A percentile compares a stretch with the other conserved stretches of the same genome.
Conservation (phyloP, 2,888 invertebrate genomes). For the Philereme vetulata region DNA sequence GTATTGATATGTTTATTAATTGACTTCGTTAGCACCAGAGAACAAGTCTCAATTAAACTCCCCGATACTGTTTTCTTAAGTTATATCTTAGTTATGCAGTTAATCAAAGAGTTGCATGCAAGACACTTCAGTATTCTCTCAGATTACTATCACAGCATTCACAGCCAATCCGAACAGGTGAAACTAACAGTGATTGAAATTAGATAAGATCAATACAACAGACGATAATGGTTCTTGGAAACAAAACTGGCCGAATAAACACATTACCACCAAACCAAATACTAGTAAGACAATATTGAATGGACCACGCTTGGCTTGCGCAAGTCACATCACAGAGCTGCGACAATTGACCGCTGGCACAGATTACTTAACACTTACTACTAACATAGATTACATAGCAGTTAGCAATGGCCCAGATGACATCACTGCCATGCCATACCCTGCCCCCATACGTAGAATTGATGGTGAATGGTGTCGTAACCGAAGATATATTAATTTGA, state of each 20-base stretch:
- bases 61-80: no score
- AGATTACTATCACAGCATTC: no score
- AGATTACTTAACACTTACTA: conserved; percentile 16
- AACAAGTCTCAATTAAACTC: no score
- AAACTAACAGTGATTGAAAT: conserved; percentile 2
- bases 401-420: conserved; percentile 37
- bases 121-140: no score
- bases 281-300: conserved; percentile 20
- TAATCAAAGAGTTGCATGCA: no score
- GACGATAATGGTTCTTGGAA: conserved; percentile 13
- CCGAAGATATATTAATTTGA: conserved; percentile 35
- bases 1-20: no score
- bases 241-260: conserved; percentile 17
- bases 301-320: conserved; percentile 26
- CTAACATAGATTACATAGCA: conserved; percentile 9
- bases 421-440: conserved; percentile 42
- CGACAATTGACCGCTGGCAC: conserved; percentile 33
- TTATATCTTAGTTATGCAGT: no score
- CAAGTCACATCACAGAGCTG: conserved; percentile 24
- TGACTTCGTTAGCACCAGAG: no score
- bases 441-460: conserved; percentile 36
- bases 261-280: conserved; percentile 21
- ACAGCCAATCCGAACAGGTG: background rate
- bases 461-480: conserved; percentile 34
- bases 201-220: conserved; percentile 11